Conservation (phyloP, 2,113 vertebrate species). For the Semnornis frantzii region DNA sequence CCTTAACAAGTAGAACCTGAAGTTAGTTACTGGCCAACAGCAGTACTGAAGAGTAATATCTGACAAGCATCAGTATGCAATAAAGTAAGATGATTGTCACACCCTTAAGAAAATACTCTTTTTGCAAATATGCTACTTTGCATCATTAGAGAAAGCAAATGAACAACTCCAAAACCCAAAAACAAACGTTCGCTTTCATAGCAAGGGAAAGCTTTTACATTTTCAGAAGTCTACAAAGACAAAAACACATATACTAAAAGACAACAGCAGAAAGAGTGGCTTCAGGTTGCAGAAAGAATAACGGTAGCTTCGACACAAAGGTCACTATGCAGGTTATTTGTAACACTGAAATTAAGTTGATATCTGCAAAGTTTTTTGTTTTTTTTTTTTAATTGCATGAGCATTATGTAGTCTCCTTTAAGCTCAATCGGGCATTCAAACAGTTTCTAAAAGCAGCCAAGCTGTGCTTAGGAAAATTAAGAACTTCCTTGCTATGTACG, state of each 20-base stretch:
- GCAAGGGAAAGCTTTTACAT: background rate
- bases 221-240: background rate
- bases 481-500: slow-evolving; percentile 65
- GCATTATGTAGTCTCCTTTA: slow-evolving; percentile 73
- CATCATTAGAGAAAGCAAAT: background rate
- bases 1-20: background rate
- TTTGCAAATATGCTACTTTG: background rate
- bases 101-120: background rate
- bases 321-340: slow-evolving; percentile 61
- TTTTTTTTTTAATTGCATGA: slow-evolving; percentile 21
- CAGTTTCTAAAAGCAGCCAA: slow-evolving; percentile 6
- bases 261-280: background rate
- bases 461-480: slow-evolving; percentile 63
- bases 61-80: background rate
- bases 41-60: background rate
- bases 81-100: background rate
- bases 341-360: slow-evolving; percentile 49
- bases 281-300: background rate
- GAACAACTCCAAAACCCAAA: background rate
- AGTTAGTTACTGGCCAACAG: background rate
- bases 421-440: slow-evolving; percentile 53
- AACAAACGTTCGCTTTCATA: background rate
- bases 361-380: slow-evolving; percentile 41
- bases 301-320: background rate
- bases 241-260: background rate